Evolutionary conservation across 2,888 invertebrate genomes (phyloP), one percentile per base, ranked within the genome.

Genomic region (Rhagophthalmus giganteus): DNA sequence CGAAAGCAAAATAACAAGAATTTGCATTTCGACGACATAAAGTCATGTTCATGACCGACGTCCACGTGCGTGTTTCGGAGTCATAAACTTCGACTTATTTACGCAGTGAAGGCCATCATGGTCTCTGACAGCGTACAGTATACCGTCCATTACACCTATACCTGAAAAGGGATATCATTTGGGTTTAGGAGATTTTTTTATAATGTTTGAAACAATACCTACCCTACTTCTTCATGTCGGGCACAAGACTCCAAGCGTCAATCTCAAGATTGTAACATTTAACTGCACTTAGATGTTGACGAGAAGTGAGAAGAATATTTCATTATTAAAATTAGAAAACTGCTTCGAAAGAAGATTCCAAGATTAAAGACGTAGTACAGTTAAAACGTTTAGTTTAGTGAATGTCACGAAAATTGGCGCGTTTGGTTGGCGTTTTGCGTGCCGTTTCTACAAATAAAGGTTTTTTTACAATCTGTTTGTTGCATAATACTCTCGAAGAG

Each of bases 61-160:
- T 80, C 95, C 96, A 96, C 11, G 77, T 77, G 71, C 86, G 83
- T 2, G 82, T 81, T 59, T 86, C 85, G 0, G 87, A 86, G 74
- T 92, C 87, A 74, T 85, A 95, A 10, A 90, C 85, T 78, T 96
- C 97, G 1, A 94, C 95, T 51, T 90, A 91, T 78, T 94, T 94
- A 24, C 95, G 83, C 35, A 97, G 95, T 62, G 92, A 79, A 2
- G 94, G 94, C 96, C 96, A 78, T 97, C 96, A 76, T 96, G 96
- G 0, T 96, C 96, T 26, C 96, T 93, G 27, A 96, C 92, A 2
- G 94, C 96, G 75, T 92, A 96, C 52, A 97, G 79, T 65, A 90
- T 82, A 57, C 91, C 93, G 66, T 90, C 90, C 38, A 90, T 79
- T 13, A 94, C 94, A 52, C 94, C 95, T 55, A 96, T 95, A 67